Percentiles rank a stretch among this genome's conserved stretches.
These are phyloP conservation scores for Aethes cnicana DNA, from an alignment of 2,888 invertebrate species.

Conservation along the genomic window DNA sequence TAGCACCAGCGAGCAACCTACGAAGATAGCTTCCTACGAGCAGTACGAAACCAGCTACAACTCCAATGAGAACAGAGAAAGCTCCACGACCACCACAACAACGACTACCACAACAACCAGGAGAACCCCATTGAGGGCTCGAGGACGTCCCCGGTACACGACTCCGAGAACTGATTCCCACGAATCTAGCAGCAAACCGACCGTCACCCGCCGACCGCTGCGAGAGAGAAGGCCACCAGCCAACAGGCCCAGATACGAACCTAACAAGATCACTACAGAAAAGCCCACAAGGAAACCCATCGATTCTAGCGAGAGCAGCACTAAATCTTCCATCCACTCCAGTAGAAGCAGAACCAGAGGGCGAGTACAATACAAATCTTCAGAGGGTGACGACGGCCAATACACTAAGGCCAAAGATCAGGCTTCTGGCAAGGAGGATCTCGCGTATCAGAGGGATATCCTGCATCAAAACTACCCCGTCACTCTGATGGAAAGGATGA, in stretches of 20 bases:
- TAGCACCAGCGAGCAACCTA: constrained; percentile 43
- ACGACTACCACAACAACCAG: constrained; percentile 64
- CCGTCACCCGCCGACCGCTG: constrained; percentile 73
- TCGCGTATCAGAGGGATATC: constrained; percentile 85
- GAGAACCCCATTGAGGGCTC: constrained; percentile 55
- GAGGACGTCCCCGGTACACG: constrained; percentile 71
- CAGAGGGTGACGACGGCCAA: constrained; percentile 63
- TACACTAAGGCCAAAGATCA: constrained; percentile 52
- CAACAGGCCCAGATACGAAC: constrained; percentile 60
- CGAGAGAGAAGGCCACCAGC: constrained; percentile 78
- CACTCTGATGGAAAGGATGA: constrained; percentile 74
- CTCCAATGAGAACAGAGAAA: constrained; percentile 45
- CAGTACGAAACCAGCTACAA: constrained; percentile 52
- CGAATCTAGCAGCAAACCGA: constrained; percentile 63
- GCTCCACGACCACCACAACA: constrained; percentile 49
- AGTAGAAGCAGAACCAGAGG: constrained; percentile 73
- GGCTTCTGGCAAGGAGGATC: constrained; percentile 62
- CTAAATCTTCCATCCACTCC: constrained; percentile 45
- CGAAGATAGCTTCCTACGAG: constrained; percentile 52
- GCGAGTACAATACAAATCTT: constrained; percentile 74
- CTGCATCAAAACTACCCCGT: constrained; percentile 85
- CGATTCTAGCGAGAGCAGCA: constrained; percentile 60
- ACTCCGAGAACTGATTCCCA: constrained; percentile 65
- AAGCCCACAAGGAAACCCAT: constrained; percentile 52
- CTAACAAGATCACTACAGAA: constrained; percentile 68